A percentile compares a stretch with the other conserved stretches of the same genome.
Conservation (phyloP, 2,797 vertebrate species). For the Sebastes taczanowskii region DNA sequence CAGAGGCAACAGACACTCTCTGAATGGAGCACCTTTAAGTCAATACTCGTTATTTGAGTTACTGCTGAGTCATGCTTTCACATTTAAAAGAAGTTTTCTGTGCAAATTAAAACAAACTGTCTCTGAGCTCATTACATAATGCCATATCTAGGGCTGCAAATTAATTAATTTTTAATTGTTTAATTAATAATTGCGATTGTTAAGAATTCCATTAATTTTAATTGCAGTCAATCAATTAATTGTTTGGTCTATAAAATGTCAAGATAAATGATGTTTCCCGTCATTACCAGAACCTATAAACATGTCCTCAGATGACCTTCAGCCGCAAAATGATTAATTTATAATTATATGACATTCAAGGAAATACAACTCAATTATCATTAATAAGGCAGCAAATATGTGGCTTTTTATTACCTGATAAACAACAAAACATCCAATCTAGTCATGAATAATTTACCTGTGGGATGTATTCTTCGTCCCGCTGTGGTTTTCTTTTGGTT, state of each 20-base stretch:
- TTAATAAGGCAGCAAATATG: neutral
- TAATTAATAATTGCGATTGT: neutral
- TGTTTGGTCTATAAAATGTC: neutral
- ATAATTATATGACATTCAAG: neutral
- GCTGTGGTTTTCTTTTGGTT: conserved; percentile 2
- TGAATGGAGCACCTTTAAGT: neutral
- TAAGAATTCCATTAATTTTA: neutral
- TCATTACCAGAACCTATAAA: neutral
- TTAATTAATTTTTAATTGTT: neutral
- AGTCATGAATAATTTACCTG: neutral
- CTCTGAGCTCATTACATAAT: neutral
- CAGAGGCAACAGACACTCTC: too few relatives aligned
- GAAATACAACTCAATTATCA: neutral
- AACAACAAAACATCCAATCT: neutral
- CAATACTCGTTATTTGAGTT: neutral
- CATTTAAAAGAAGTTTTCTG: neutral
- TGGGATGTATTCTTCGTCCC: neutral
- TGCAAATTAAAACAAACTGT: neutral
- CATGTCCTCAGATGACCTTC: neutral
- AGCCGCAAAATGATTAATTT: neutral
- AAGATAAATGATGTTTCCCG: neutral
- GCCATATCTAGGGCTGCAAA: neutral
- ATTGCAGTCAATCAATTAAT: neutral
- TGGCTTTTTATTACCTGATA: conserved; percentile 4
- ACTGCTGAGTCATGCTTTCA: neutral